Evolutionary conservation across 2,113 vertebrate species (phyloP).

Genomic region (Muntiacus reevesi): DNA sequence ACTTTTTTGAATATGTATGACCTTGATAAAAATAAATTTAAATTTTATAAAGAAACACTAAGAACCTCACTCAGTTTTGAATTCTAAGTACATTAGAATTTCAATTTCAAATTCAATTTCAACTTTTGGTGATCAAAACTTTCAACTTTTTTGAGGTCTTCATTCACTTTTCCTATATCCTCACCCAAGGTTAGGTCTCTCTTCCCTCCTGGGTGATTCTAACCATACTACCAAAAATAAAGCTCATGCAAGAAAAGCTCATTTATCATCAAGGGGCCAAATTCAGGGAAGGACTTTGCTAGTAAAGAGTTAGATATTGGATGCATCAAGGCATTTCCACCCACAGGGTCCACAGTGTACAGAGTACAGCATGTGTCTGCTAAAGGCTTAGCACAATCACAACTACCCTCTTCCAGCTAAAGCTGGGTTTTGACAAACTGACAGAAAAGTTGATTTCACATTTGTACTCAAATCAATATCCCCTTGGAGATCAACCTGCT

Average conservation of each 20-base stretch:
- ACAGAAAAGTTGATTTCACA: not conserved
- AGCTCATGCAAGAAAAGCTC: not conserved
- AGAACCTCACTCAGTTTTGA: not conserved
- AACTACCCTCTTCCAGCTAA: not conserved
- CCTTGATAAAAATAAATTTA: not conserved
- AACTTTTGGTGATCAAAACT: not conserved
- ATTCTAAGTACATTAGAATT: not conserved
- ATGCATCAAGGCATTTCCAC: not conserved
- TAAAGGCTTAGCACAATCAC: not conserved
- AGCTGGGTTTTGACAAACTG: not conserved
- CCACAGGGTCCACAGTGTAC: not conserved
- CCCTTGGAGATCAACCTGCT: not conserved
- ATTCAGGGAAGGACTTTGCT: not conserved
- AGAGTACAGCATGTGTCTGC: not conserved
- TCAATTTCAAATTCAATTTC: not conserved
- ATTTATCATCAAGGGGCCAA: not conserved
- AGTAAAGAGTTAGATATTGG: not conserved
- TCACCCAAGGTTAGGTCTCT: not conserved
- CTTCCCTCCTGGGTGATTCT: not conserved
- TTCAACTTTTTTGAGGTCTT: not conserved
- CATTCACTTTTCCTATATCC: not conserved
- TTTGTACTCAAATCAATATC: constrained; percentile 29
- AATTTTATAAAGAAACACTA: not conserved
- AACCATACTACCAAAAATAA: not conserved
- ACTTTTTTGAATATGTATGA: not conserved